Conservation (phyloP, 2,113 vertebrate species). For the Aphelocoma coerulescens region DNA sequence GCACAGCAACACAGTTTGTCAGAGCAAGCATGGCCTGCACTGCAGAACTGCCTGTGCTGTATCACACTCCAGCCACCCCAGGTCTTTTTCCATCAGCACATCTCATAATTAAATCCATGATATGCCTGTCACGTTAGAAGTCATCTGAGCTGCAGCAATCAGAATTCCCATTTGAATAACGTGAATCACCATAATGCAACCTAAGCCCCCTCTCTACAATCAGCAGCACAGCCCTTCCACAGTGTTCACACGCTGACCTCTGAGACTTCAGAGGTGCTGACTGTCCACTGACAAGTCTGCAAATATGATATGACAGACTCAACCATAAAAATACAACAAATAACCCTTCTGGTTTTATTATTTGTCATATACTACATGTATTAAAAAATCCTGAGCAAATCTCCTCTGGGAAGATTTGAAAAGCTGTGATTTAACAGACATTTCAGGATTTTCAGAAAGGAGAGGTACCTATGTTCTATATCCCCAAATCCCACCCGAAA, state of each 20-base stretch:
- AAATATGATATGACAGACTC: background rate
- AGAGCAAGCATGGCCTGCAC: accelerated
- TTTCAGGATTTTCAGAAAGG: background rate
- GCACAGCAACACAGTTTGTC: accelerated
- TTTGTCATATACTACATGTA: background rate
- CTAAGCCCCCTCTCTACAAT: background rate
- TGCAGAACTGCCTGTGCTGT: background rate
- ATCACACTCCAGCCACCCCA: background rate
- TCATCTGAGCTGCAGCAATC: background rate
- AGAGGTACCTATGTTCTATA: background rate
- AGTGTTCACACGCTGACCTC: background rate
- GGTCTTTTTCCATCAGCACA: background rate
- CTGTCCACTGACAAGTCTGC: background rate
- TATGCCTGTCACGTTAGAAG: background rate
- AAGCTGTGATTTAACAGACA: constrained; percentile 22
- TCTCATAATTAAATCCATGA: background rate
- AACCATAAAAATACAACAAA: constrained; percentile 22
- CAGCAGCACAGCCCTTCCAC: background rate
- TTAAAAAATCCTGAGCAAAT: background rate
- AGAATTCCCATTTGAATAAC: background rate
- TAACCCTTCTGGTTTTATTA: constrained; percentile 21
- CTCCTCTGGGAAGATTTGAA: constrained; percentile 25
- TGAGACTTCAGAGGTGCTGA: background rate
- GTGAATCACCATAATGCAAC: background rate
- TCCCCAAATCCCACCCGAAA: background rate